Evolutionary conservation across 2,797 vertebrate species (phyloP), one percentile per base, ranked within the genome.

Genomic region (Alauda arvensis): DNA sequence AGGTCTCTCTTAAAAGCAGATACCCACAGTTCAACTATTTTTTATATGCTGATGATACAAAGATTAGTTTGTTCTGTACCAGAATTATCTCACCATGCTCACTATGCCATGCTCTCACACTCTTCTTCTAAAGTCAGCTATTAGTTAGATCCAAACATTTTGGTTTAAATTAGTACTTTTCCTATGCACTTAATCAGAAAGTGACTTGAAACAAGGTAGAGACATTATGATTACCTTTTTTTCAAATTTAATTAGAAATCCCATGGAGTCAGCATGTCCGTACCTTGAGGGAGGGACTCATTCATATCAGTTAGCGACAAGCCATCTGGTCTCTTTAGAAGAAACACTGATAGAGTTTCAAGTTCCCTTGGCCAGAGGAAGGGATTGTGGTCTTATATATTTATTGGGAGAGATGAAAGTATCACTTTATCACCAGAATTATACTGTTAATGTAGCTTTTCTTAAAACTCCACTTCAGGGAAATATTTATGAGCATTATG

Each of bases 201-300:
- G 34, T 17, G 39, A 62, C 48, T 74, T 61, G 62, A 93, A 94
- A 89, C 15, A 70, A 42, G 25, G 57, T 18, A 90, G 37, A 49
- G 5, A 90, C 92, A 79, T 65, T 72, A 67, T 79, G 12, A 75
- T 80, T 78, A 70, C 13, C 18, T 37, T 82, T 83, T 82, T 76
- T 55, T 46, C 20, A 86, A 74, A 77, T 77, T 83, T 92, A 90
- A 75, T 87, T 92, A 85, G 46, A 80, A 92, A 87, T 76, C 57
- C 52, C 72, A 70, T 21, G 24, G 46, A 78, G 49, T 80, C 80
- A 91, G 31, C 74, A 79, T 63, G 69, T 70, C 57, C 2, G 0
- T 87, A 85, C 71, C 85, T 91, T 53, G 45, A 92, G 68, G 75
- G 75, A 89, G 63, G 39, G 34, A 61, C 51, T 78, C 62, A 51